phyloP scores from a whole-genome alignment of 23 tunicate species.

The Ciona savignyi region DNA sequence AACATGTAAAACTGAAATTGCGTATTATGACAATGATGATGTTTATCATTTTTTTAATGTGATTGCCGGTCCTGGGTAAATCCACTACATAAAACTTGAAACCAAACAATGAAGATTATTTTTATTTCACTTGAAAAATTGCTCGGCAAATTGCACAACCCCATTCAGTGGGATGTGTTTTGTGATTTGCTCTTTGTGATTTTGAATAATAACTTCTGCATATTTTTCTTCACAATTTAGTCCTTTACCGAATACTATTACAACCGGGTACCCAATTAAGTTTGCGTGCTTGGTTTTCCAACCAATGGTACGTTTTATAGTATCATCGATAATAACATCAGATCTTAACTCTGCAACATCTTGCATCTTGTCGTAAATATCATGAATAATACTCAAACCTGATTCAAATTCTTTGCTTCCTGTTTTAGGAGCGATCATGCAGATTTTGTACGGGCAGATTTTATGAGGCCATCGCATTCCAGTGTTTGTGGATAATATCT shows the following conservation, averaged over 20 bases:
- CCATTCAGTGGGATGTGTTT: not conserved
- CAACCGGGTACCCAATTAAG: conserved; percentile 64
- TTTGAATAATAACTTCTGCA: conserved; percentile 43
- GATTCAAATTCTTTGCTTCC: conserved; percentile 35
- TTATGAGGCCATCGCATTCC: conserved; percentile 64
- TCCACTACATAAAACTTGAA: not conserved
- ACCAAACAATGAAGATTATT: not conserved
- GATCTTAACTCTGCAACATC: not conserved
- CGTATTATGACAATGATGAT: conserved; percentile 85
- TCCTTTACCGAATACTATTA: conserved; percentile 57
- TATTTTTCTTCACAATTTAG: conserved; percentile 11
- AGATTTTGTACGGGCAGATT: conserved; percentile 76
- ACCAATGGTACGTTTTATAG: conserved; percentile 47
- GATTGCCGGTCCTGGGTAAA: conserved; percentile 51
- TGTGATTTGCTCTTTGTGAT: not conserved
- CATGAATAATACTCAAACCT: not conserved
- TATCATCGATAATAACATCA: conserved; percentile 77
- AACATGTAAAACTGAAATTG: conserved; percentile 83
- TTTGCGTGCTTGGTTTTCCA: conserved; percentile 55
- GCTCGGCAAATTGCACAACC: not conserved
- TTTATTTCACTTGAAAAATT: not conserved
- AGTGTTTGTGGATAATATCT: conserved; percentile 38
- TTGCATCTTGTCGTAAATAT: conserved; percentile 32
- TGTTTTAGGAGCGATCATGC: conserved; percentile 54
- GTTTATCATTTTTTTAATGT: conserved; percentile 93